A percentile compares a stretch with the other conserved stretches of the same genome.
These are phyloP conservation scores for Mamestra configurata DNA, from an alignment of 1,140 invertebrate species.

Conservation along the genomic window DNA sequence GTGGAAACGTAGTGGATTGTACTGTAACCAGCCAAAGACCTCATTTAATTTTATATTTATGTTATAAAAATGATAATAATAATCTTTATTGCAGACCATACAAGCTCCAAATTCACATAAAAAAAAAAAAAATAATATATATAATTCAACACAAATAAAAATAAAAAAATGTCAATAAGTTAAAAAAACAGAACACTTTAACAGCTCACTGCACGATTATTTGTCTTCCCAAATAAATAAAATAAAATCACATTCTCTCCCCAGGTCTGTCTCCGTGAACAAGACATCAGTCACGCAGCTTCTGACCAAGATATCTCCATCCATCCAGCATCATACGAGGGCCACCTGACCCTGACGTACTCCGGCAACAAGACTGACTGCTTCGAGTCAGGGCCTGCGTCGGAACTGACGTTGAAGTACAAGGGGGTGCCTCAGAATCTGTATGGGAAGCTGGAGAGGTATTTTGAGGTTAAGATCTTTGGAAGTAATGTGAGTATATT, in stretches of 20 bases:
- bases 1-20: no score
- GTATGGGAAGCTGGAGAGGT: conserved; percentile 65
- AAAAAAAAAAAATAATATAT: no score
- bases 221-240: no score
- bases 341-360: conserved; percentile 61
- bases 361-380: conserved; percentile 56
- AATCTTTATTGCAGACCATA: no score
- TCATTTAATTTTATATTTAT: no score
- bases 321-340: conserved; percentile 68
- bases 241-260: not conserved
- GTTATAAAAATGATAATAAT: no score
- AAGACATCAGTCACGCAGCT: conserved; percentile 67
- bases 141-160: no score
- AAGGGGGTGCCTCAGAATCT: conserved; percentile 63
- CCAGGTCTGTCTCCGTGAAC: conserved; percentile 69
- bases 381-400: conserved; percentile 52
- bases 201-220: no score
- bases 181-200: no score
- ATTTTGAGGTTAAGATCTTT: conserved; percentile 68
- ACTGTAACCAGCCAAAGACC: no score
- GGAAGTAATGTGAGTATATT: conserved; percentile 60
- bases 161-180: no score
- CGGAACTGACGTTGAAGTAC: conserved; percentile 64
- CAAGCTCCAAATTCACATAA: no score
- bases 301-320: conserved; percentile 68